Evolutionary conservation across 53 echinoderm and acorn worm genomes (phyloP).

Genomic region (Stichopus horrens): DNA sequence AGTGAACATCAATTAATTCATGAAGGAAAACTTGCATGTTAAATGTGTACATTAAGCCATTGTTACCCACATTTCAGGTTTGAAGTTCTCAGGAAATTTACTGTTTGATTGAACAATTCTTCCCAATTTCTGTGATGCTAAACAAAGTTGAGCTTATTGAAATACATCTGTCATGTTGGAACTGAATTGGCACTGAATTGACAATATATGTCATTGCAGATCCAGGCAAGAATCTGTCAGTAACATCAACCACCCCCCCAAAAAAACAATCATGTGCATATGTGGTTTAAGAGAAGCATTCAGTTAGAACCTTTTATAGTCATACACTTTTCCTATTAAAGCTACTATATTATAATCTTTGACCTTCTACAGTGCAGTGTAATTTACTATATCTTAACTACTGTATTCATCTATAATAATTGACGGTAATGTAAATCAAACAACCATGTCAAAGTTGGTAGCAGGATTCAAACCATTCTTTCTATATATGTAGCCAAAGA

Average conservation of each 20-base stretch:
- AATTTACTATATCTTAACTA: neutral
- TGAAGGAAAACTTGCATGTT: too few species aligned
- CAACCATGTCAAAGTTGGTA: neutral
- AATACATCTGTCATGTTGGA: too few species aligned
- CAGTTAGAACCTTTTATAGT: neutral
- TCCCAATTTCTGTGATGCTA: too few species aligned
- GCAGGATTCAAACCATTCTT: neutral
- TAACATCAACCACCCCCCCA: neutral
- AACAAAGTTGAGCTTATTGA: too few species aligned
- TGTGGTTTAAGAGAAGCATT: neutral
- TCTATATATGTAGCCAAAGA: neutral
- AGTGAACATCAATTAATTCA: too few species aligned
- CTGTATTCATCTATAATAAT: neutral
- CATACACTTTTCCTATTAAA: neutral
- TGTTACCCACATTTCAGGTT: too few species aligned
- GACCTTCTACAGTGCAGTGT: neutral
- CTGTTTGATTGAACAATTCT: too few species aligned
- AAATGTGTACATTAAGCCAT: too few species aligned
- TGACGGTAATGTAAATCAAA: neutral
- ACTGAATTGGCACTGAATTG: neutral
- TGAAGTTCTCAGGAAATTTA: too few species aligned
- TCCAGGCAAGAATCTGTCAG: too few species aligned
- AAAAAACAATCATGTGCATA: neutral
- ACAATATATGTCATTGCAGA: too few species aligned
- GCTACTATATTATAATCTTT: neutral